These are phyloP conservation scores for Candidula unifasciata DNA, from an alignment of 2,888 invertebrate species.

Conservation along the genomic window DNA sequence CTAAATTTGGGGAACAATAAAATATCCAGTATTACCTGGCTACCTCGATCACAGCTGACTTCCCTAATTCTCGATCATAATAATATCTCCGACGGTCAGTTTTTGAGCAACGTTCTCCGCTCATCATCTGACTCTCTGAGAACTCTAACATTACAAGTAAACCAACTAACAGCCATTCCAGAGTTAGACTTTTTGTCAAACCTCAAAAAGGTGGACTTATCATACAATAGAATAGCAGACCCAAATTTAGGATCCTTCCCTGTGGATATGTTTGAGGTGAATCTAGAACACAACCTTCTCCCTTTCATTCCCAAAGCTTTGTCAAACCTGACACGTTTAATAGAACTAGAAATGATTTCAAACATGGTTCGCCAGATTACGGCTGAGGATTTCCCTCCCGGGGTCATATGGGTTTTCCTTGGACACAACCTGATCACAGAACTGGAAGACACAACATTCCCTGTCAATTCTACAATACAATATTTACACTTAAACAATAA, in stretches of 20 bases:
- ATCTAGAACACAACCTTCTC: not conserved
- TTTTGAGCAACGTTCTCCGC: not conserved
- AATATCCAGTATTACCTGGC: not conserved
- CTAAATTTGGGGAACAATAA: not conserved
- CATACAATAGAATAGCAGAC: not conserved
- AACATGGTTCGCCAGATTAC: not conserved
- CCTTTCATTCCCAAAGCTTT: not conserved
- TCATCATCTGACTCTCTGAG: not conserved
- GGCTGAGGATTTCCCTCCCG: not conserved
- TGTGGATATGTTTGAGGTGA: not conserved
- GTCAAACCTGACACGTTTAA: not conserved
- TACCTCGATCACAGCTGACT: not conserved
- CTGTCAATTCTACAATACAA: not conserved
- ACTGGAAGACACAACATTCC: not conserved
- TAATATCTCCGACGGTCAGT: not conserved
- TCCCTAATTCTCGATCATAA: not conserved
- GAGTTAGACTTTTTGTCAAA: not conserved
- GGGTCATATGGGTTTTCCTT: not conserved
- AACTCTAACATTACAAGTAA: not conserved
- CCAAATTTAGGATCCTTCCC: not conserved
- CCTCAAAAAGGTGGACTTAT: not conserved
- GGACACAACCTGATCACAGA: conserved; percentile 12
- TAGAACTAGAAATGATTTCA: not conserved
- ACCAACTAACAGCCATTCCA: not conserved
- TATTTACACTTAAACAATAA: conserved; percentile 1